Base-by-base conservation (phyloP, 2,888 invertebrate species). In the Calliopum simillimum region DNA sequence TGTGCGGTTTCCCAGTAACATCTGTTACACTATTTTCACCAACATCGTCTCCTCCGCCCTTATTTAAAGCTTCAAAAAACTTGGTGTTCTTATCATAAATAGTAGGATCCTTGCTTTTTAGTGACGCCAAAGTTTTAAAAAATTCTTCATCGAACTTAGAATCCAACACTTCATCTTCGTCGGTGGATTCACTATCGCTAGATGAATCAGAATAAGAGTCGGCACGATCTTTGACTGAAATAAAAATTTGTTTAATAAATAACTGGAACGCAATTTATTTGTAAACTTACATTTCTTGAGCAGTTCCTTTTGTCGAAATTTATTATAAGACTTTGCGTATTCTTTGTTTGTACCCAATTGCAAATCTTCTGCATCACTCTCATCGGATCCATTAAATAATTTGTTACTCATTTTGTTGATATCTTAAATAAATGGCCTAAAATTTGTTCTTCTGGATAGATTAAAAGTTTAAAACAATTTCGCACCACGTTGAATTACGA, bases 41-140 rank as follows among this genome's bases (percentile, higher is more conserved):
- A 2, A 43, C 65, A 11, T 56, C 70, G 8, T 75, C 75, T 2
- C 68, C 75, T 14, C 14, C 70, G 6, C 74, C 75, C 2, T 65
- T 74, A 4, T 81, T 84, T 23, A 87, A 81, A 1, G 88, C 82
- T 59, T 88, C 86, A 86, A 95, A 97, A 81, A 94, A 95, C 66
- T 88, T 89, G 43, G 89, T 89, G 67, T 89, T 88, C 51, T 92
- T 89, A 81, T 97, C 91, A 85, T 98, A 98, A 74, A 98, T 97
- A 76, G 90, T 89, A 0, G 97, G 95, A 87, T 98, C 95, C 81
- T 94, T 95, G 58, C 91, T 93, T 84, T 97, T 98, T 58, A 99
- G 85, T 64, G 91, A 91, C 0, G 96, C 89, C 2, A 98, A 87
- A 0, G 97, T 94, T 86, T 93, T 94, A 55, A 95, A 91, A 85